These are phyloP conservation scores for Rhombomys opimus DNA, from an alignment of 2,113 vertebrate genomes.

Conservation along the genomic window DNA sequence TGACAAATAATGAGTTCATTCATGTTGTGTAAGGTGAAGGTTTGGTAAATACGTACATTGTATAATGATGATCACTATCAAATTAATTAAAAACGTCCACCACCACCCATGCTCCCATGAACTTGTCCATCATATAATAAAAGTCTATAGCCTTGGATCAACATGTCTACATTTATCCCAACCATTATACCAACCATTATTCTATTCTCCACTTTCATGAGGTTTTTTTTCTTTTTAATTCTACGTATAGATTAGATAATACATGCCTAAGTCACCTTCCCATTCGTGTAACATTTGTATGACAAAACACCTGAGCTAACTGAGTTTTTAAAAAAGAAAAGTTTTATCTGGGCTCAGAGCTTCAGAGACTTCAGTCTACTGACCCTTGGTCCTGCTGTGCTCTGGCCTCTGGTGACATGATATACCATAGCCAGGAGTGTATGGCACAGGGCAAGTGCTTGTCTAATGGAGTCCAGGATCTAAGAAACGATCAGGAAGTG, in stretches of 20 bases:
- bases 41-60: neutral
- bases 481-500: neutral
- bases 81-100: neutral
- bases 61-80: neutral
- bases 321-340: neutral
- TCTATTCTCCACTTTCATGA: neutral
- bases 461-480: neutral
- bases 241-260: neutral
- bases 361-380: neutral
- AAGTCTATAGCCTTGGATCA: neutral
- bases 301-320: neutral
- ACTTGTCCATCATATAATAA: neutral
- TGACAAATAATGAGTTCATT: neutral
- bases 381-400: neutral
- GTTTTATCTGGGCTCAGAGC: neutral
- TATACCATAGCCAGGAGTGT: neutral
- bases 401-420: neutral
- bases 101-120: neutral
- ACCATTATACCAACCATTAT: neutral
- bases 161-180: neutral
- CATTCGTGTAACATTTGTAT: neutral
- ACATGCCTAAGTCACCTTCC: neutral
- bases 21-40: neutral
- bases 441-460: neutral
- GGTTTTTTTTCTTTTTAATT: neutral